phyloP scores from a whole-genome alignment of 2,113 vertebrate genomes.

The Cephalopterus ornatus region DNA sequence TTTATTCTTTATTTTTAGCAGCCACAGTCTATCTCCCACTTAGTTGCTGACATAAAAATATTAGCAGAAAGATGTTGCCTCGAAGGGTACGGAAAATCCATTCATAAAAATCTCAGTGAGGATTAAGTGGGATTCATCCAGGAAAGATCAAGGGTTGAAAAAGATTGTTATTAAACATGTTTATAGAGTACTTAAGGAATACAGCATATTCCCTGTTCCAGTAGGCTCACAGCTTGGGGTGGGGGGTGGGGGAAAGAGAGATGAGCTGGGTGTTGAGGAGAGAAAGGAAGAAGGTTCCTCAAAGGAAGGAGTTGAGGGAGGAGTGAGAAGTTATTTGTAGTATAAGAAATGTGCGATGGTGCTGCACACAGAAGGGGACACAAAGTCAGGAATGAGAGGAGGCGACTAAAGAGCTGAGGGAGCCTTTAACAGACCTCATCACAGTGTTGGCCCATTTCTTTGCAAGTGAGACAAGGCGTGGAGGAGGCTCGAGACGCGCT shows the following conservation, averaged over 20 bases:
- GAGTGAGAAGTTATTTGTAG: constrained; percentile 63
- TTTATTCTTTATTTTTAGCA: constrained; percentile 71
- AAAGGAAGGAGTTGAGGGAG: constrained; percentile 20
- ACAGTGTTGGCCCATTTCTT: constrained; percentile 39
- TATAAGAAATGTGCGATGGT: constrained; percentile 34
- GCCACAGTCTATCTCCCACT: constrained; percentile 49
- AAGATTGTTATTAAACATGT: constrained; percentile 60
- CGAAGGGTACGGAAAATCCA: constrained; percentile 35
- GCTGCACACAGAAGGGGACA: neutral
- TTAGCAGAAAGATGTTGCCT: constrained; percentile 53
- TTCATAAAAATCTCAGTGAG: constrained; percentile 63
- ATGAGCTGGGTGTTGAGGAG: neutral
- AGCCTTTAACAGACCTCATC: constrained; percentile 62
- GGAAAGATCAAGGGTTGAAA: constrained; percentile 58
- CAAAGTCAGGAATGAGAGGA: constrained; percentile 54
- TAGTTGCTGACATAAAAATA: constrained; percentile 65
- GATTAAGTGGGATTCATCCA: constrained; percentile 59
- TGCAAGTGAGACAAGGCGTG: constrained; percentile 28
- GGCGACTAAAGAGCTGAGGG: constrained; percentile 60
- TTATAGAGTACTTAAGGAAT: constrained; percentile 28
- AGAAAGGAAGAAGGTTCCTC: neutral
- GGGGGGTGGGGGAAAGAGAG: neutral
- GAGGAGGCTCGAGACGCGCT: constrained; percentile 59
- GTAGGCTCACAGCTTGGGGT: neutral
- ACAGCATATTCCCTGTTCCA: neutral